phyloP scores from a whole-genome alignment of 2,888 invertebrate genomes.

The Cerastis rubricosa region DNA sequence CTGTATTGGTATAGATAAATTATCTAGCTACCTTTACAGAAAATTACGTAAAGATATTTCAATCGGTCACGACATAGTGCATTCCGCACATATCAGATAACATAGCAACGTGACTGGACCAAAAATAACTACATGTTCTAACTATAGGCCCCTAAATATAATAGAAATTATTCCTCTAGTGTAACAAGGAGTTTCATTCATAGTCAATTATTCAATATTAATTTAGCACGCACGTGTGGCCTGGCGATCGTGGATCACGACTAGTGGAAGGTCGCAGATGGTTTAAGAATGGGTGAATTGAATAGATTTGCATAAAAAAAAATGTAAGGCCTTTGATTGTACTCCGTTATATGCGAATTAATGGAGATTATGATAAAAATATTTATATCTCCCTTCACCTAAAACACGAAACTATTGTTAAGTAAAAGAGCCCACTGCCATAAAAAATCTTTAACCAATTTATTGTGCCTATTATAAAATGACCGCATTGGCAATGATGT shows the following conservation, averaged over 20 bases:
- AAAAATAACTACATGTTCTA: slow-evolving; percentile 60
- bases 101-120: slow-evolving; percentile 62
- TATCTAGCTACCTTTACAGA: background rate
- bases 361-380: background rate
- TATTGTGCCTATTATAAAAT: background rate
- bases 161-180: slow-evolving; percentile 64
- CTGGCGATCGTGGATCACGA: slow-evolving; percentile 69
- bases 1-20: background rate
- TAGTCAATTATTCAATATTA: slow-evolving; percentile 68
- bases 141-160: slow-evolving; percentile 53
- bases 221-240: slow-evolving; percentile 71
- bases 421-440: background rate
- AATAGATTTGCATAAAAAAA: slow-evolving; percentile 58
- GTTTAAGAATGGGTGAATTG: slow-evolving; percentile 49
- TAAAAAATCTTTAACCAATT: background rate
- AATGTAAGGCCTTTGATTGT: background rate
- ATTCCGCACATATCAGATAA: slow-evolving; percentile 61
- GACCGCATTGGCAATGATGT: background rate
- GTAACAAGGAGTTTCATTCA: slow-evolving; percentile 74
- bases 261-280: slow-evolving; percentile 65
- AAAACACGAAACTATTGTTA: too few species aligned
- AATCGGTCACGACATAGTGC: slow-evolving; percentile 56
- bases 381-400: too few species aligned
- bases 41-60: slow-evolving; percentile 38
- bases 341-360: background rate